Percentiles rank a stretch among this genome's conserved stretches.
These are phyloP conservation scores for Okamejei kenojei DNA, from an alignment of 2,797 vertebrate species.

Conservation along the genomic window DNA sequence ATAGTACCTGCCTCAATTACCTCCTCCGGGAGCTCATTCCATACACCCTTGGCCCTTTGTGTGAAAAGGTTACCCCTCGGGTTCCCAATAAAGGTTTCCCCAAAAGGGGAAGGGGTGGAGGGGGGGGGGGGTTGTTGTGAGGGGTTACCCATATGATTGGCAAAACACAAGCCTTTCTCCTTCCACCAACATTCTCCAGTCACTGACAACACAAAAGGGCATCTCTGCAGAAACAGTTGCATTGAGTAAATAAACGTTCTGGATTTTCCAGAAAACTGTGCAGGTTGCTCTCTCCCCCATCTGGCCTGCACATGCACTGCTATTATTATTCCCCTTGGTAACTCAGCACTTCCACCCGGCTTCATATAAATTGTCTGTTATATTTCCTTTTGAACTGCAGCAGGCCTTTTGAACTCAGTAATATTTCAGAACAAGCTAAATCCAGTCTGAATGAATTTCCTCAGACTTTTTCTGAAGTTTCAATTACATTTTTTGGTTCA, in stretches of 20 bases:
- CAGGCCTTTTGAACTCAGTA: constrained; percentile 55
- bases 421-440: constrained; percentile 56
- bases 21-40: no score
- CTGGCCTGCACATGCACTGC: constrained; percentile 49
- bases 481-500: background rate
- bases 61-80: no score
- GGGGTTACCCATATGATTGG: background rate
- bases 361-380: constrained; percentile 59
- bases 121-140: no score
- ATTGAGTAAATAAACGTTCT: background rate
- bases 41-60: no score
- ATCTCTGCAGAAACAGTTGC: background rate
- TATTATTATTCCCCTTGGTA: constrained; percentile 55
- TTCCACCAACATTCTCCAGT: background rate
- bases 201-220: background rate
- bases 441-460: constrained; percentile 46
- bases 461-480: background rate
- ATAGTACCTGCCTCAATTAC: no score
- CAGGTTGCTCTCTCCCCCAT: background rate
- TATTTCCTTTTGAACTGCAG: constrained; percentile 54
- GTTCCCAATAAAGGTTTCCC: no score
- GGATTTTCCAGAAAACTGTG: background rate
- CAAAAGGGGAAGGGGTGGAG: no score
- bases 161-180: background rate
- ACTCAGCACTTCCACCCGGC: constrained; percentile 50